Base-by-base conservation (phyloP, 2,113 vertebrate species). In the Ginglymostoma cirratum region DNA sequence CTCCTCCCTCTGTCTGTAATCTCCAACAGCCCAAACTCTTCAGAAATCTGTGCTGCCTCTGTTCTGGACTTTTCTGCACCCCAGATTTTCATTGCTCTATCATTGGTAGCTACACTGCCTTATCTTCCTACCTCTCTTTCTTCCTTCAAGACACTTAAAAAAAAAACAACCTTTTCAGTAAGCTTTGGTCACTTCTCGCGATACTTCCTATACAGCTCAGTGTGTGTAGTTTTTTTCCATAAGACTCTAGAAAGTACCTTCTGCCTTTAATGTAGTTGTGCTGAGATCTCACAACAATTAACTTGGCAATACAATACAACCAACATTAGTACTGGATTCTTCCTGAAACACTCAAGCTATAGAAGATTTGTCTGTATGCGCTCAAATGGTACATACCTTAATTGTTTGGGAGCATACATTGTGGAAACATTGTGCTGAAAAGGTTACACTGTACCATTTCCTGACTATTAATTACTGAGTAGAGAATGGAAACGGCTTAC, bases 381-480 rank as follows among this genome's bases (percentile, higher is more conserved):
- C 4, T 61, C 15, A 10, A 30, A 89, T 27, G 10, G 27, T 89
- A 30, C 10, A 70, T 70, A 52, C 52, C 45, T 72, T 24, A 72
- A 66, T 12, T n/a, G 45, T 52, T 95, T 95, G 94, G 42, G 76
- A 66, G 69, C 42, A 94, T 38, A 21, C 66, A 76, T 27, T 52
- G 69, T 52, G 94, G 45, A 48, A 76, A 52, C 12, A 52, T 15
- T 72, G 69, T 48, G 45, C 69, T 76, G 42, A 72, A 95, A 83
- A 48, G 94, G 65, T 95, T 95, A 95, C 94, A 70, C 67, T 27
- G 5, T 14, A 70, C 55, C 55, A 10, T 69, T 94, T 45, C 92
- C 38, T 95, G 24, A 72, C 69, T 72, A 70, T 95, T 95, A 95
- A 95, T 95, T 95, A 95, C 69, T 3, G 23, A 95, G 94, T 72